A percentile compares a stretch with the other conserved stretches of the same genome.
Evolutionary conservation across 2,113 vertebrate species (phyloP).

Genomic region (Amphiprion percula): DNA sequence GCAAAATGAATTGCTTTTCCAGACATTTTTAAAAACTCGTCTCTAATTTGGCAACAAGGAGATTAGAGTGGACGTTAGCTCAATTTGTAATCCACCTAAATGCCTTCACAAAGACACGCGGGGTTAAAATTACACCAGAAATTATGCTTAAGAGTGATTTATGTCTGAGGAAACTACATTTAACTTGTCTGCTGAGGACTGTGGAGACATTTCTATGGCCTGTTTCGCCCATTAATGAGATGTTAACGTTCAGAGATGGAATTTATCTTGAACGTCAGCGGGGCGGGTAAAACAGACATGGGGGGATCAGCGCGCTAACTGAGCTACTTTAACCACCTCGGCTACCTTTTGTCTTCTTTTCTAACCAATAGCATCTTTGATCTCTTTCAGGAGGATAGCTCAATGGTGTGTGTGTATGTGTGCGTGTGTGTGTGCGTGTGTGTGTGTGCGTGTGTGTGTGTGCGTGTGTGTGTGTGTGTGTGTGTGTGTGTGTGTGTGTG

Average conservation of each 20-base stretch:
- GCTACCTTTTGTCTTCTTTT: constrained; percentile 59
- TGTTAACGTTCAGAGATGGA: constrained; percentile 58
- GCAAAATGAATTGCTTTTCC: constrained; percentile 75
- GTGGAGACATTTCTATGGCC: constrained; percentile 33
- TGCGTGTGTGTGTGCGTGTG: constrained; percentile 1
- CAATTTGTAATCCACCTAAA: constrained; percentile 44
- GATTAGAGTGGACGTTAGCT: constrained; percentile 45
- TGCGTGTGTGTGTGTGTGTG: constrained; percentile 20
- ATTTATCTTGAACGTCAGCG: constrained; percentile 55
- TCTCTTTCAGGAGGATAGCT: constrained; percentile 71
- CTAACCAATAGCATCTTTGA: constrained; percentile 81
- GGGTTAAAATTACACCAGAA: constrained; percentile 36
- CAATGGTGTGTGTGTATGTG: constrained; percentile 15
- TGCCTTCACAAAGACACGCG: constrained; percentile 14
- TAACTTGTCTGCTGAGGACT: constrained; percentile 25
- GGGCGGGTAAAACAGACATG: constrained; percentile 54
- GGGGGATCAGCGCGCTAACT: constrained; percentile 43
- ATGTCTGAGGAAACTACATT: constrained; percentile 18
- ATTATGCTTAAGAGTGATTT: constrained; percentile 50
- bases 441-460: constrained; percentile 15
- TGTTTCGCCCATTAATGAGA: constrained; percentile 61
- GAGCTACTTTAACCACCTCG: constrained; percentile 59
- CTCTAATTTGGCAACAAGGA: constrained; percentile 57
- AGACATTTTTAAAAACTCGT: constrained; percentile 61
- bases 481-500: constrained; percentile 21